These are phyloP conservation scores for Endomychus coccineus DNA, from an alignment of 2,888 invertebrate species.

Conservation along the genomic window DNA sequence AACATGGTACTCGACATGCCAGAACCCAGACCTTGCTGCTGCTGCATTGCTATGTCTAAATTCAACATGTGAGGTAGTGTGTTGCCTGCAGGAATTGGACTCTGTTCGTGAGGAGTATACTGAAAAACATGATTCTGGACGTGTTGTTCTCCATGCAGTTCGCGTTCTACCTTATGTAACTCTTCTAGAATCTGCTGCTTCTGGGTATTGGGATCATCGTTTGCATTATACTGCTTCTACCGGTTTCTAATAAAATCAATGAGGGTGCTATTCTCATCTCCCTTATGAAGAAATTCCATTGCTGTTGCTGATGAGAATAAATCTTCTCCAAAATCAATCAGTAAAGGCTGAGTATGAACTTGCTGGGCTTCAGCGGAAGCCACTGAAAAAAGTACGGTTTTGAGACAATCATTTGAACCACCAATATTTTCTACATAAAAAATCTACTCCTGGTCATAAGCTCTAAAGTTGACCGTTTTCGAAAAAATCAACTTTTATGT, in stretches of 20 bases:
- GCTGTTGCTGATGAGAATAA: slow-evolving; percentile 34
- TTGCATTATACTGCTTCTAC: slow-evolving; percentile 35
- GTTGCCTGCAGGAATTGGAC: slow-evolving; percentile 30
- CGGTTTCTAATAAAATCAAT: slow-evolving; percentile 42
- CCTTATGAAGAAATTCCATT: slow-evolving; percentile 43
- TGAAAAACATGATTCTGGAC: slow-evolving; percentile 37
- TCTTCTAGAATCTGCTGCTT: slow-evolving; percentile 67
- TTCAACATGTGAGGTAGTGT: slow-evolving; percentile 45
- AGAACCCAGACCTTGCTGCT: too few species aligned
- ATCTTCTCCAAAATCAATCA: slow-evolving; percentile 39
- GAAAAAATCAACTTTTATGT: too few species aligned
- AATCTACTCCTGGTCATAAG: too few species aligned
- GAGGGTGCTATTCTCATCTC: slow-evolving; percentile 46
- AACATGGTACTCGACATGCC: too few species aligned
- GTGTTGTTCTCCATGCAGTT: slow-evolving; percentile 50
- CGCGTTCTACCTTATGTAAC: slow-evolving; percentile 59
- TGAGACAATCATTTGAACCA: too few species aligned
- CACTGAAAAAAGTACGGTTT: too few species aligned
- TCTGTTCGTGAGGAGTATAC: slow-evolving; percentile 38
- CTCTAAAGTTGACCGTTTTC: too few species aligned
- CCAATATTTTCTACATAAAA: too few species aligned
- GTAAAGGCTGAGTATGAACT: slow-evolving; percentile 44
- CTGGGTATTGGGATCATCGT: slow-evolving; percentile 56
- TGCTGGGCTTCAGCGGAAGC: too few species aligned
- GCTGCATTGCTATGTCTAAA: slow-evolving; percentile 45